Base-by-base conservation (phyloP, 2,113 vertebrate genomes). In the Lota lota region DNA sequence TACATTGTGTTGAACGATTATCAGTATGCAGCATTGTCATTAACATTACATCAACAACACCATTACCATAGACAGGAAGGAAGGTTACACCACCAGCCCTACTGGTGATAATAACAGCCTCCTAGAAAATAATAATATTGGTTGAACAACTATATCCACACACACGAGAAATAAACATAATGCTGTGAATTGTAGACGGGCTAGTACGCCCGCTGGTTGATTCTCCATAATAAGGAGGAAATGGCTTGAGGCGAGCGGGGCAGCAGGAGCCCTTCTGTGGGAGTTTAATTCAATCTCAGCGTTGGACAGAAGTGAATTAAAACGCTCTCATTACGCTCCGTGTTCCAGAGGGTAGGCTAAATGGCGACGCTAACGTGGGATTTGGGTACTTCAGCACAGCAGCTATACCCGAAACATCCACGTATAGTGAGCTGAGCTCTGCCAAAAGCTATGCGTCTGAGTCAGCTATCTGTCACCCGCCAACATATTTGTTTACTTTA, bases 231-330 rank as follows among this genome's bases (percentile, higher is more conserved):
- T 88, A 75, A 47, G 79, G 80, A 90, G 88, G 88, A 90, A 91
- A 91, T 90, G 80, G 83, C 79, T 77, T 69, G 78, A 72, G 72
- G 73, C 65, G 61, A 76, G 77, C 79, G 76, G 80, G 79, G 85
- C 79, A 79, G 75, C 85, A 83, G 85, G 79, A 83, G 85, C 81
- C 83, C 82, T 86, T 83, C 88, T 87, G 85, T 88, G 87, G 85
- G 82, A 82, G 84, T 79, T 87, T 90, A 89, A 90, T 90, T 88
- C 78, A 90, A 89, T 91, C 87, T 83, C 70, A 74, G 72, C 78
- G 67, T 70, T 28, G 81, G 85, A 88, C 84, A 83, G 86, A 89
- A 88, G 89, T 88, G 84, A 90, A 90, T 90, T 90, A 90, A 90
- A 90, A 90, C 73, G 63, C 77, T 69, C 68, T 90, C 77, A 88